Evolutionary conservation across 2,113 vertebrate genomes (phyloP).

Genomic region (Entelurus aequoreus): DNA sequence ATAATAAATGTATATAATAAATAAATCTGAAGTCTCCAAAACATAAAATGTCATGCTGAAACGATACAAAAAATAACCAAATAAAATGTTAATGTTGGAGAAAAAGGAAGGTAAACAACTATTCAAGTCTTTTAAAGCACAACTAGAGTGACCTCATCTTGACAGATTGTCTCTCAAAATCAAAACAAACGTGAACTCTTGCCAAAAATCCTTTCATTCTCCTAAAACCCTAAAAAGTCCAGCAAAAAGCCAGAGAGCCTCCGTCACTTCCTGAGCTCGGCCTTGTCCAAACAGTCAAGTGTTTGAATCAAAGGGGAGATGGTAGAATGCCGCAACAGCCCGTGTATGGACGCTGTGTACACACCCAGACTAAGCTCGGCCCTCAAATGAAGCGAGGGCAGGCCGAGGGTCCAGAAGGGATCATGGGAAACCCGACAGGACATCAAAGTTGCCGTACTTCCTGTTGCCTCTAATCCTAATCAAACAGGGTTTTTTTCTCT

Average conservation of each 20-base stretch:
- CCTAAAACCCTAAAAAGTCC: neutral
- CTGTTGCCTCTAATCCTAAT: neutral
- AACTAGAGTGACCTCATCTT: too few relatives aligned
- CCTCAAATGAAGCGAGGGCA: slow-evolving; percentile 23
- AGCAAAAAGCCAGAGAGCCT: neutral
- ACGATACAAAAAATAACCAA: too few relatives aligned
- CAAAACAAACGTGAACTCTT: too few relatives aligned
- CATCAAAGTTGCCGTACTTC: neutral
- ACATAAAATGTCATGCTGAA: too few relatives aligned
- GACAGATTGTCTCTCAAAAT: too few relatives aligned
- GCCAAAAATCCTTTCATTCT: neutral
- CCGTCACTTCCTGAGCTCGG: slow-evolving; percentile 16
- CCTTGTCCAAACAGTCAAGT: slow-evolving; percentile 43
- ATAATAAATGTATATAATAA: too few relatives aligned
- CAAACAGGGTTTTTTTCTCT: slow-evolving; percentile 1
- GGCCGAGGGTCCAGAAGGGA: slow-evolving; percentile 10
- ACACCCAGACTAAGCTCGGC: slow-evolving; percentile 19
- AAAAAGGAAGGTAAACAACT: too few relatives aligned
- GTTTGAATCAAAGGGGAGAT: slow-evolving; percentile 32
- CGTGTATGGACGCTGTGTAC: slow-evolving; percentile 24
- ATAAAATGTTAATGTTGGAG: too few relatives aligned
- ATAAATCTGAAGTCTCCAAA: too few relatives aligned
- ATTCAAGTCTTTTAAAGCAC: too few relatives aligned
- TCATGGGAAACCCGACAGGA: neutral
- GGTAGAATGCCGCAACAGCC: slow-evolving; percentile 29